phyloP scores from a whole-genome alignment of 2,888 invertebrate species.

The Horisme vitalbata region DNA sequence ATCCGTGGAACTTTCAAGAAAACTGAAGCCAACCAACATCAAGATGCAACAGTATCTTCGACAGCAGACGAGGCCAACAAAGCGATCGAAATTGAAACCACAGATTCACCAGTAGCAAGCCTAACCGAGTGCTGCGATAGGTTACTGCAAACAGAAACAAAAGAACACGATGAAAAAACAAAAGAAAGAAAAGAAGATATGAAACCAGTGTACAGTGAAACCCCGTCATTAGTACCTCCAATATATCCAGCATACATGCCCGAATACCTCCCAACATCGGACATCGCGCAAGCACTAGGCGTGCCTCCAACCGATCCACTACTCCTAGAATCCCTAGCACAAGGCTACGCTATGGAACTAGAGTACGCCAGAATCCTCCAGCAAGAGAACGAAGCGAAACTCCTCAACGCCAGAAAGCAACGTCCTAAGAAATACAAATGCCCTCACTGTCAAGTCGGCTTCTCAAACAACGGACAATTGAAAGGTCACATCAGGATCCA shows the following conservation, averaged over 20 bases:
- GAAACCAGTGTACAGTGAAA: constrained; percentile 22
- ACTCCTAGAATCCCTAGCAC: constrained; percentile 75
- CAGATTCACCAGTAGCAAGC: constrained; percentile 65
- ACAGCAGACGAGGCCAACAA: constrained; percentile 69
- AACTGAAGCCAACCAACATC: constrained; percentile 58
- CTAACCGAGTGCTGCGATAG: constrained; percentile 68
- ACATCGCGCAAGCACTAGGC: constrained; percentile 73
- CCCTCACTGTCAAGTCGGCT: constrained; percentile 93
- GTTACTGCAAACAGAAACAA: constrained; percentile 44
- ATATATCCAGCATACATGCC: constrained; percentile 54
- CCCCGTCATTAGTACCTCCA: constrained; percentile 31
- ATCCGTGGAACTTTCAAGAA: constrained; percentile 72
- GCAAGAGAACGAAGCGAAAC: constrained; percentile 87
- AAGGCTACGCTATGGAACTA: constrained; percentile 85
- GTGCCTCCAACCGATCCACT: constrained; percentile 74
- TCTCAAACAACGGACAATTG: constrained; percentile 96
- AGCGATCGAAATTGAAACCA: constrained; percentile 14
- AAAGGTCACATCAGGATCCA: constrained; percentile 96
- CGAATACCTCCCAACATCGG: constrained; percentile 66
- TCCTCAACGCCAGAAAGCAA: constrained; percentile 87
- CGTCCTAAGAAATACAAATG: constrained; percentile 96
- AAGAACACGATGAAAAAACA: constrained; percentile 2
- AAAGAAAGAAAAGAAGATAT: constrained; percentile 17
- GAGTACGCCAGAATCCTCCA: constrained; percentile 87
- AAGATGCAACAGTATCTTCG: constrained; percentile 83